phyloP scores from a whole-genome alignment of 1,140 invertebrate genomes.

The Aphelinus atriplicis region DNA sequence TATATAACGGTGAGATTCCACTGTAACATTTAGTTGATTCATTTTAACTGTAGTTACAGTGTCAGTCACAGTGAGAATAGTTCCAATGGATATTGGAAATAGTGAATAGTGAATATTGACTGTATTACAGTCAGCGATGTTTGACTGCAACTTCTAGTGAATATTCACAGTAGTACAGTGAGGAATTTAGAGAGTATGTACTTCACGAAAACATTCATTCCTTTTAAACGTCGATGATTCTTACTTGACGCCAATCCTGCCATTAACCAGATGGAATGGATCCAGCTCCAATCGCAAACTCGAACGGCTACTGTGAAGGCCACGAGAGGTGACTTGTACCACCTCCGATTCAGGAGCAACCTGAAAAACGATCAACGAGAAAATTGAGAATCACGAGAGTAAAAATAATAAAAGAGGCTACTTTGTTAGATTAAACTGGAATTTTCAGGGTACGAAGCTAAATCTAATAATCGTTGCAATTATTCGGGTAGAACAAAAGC shows the following conservation, averaged over 20 bases:
- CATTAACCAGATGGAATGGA: constrained; percentile 57
- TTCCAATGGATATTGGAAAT: too few relatives aligned
- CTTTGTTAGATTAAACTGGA: neutral
- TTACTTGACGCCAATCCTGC: constrained; percentile 63
- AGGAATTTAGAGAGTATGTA: too few relatives aligned
- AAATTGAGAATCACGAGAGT: too few relatives aligned
- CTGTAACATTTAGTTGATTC: too few relatives aligned
- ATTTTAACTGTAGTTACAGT: too few relatives aligned
- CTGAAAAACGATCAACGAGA: constrained; percentile 44
- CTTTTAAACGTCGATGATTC: neutral
- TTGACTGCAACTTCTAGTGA: too few relatives aligned
- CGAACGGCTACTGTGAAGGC: constrained; percentile 55
- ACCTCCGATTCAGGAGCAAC: constrained; percentile 56
- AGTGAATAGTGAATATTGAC: neutral
- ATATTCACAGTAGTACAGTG: too few relatives aligned
- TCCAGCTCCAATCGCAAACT: constrained; percentile 60
- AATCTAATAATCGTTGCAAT: constrained; percentile 23
- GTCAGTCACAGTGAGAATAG: too few relatives aligned
- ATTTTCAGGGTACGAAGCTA: neutral
- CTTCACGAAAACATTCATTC: too few relatives aligned
- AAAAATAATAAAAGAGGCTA: too few relatives aligned
- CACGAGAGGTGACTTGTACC: constrained; percentile 49
- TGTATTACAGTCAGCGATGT: too few relatives aligned
- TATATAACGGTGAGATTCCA: too few relatives aligned
- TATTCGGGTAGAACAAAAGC: constrained; percentile 24